phyloP scores from a whole-genome alignment of 2,888 invertebrate species.

The Junonia oenone region DNA sequence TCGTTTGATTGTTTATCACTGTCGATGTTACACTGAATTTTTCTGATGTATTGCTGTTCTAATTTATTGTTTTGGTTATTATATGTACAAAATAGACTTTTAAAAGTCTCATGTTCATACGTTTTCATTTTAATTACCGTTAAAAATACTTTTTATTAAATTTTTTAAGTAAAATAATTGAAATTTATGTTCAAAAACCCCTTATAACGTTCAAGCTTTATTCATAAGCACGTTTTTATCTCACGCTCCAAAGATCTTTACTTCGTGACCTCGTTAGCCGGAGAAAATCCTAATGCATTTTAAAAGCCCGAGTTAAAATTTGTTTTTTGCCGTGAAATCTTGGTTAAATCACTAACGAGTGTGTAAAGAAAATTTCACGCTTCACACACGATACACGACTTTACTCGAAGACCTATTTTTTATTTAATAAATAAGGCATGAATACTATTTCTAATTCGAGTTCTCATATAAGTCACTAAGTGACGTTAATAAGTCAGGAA shows the following conservation, averaged over 20 bases:
- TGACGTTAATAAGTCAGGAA: conserved; percentile 23
- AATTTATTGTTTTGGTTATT: too few species aligned
- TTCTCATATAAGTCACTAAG: conserved; percentile 20
- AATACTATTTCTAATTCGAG: conserved; percentile 18
- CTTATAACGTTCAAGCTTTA: background rate
- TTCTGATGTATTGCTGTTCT: too few species aligned
- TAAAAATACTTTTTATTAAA: too few species aligned
- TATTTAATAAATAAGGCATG: conserved; percentile 7
- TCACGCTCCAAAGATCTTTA: conserved; percentile 4
- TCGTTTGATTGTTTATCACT: background rate
- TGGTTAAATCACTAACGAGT: background rate
- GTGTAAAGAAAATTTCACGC: background rate
- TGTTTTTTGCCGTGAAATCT: background rate
- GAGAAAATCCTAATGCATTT: conserved; percentile 6
- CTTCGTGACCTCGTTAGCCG: conserved; percentile 10
- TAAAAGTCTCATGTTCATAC: too few species aligned
- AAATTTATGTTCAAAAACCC: background rate
- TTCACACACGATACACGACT: background rate
- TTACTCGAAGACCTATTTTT: background rate
- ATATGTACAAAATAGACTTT: too few species aligned
- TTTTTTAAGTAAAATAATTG: too few species aligned
- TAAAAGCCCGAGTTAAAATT: background rate
- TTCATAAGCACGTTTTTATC: conserved; percentile 2
- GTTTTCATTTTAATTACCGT: too few species aligned
- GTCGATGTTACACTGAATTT: background rate